Base-by-base conservation (phyloP, 2,113 vertebrate genomes). In the Cryptoleucopteryx plumbea region DNA sequence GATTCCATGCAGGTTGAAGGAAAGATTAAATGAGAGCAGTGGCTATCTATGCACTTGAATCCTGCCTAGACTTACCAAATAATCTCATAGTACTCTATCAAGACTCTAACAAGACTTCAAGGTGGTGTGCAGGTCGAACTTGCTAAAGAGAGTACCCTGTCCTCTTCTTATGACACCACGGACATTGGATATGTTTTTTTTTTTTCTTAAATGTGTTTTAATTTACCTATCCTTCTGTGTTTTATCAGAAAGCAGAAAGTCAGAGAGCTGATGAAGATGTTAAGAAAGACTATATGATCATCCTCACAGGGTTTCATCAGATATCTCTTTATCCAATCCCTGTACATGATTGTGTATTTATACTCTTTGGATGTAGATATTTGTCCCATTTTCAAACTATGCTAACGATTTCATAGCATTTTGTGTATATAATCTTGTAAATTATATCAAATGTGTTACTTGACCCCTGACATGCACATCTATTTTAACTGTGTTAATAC, bases 91-190 rank as follows among this genome's bases (percentile, higher is more conserved):
- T 45, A 34, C 63, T 52, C 84, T 62, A 13, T 29, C 11, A 34
- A 75, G 38, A 58, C 31, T 83, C 55, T 50, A 53, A 71, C 23
- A 67, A 56, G 47, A 18, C 23, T 93, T 85, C 47, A 42, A 14
- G 11, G 17, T 89, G 0, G 1, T 62, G 26, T 47, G 27, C 32
- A 70, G 45, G 45, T 82, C 0, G 0, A 84, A 77, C 27, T 10
- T 58, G 21, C 38, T 78, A 27, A 68, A 87, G 22, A 70, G 36
- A 5, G 42, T 66, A 43, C 42, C 4, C 18, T 84, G 23, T 78
- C 40, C 13, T 81, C 16, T 65, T 83, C 48, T 67, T 48, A 31
- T 58, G 47, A 70, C 25, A 55, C 20, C 11, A 26, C 18, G 23
- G 52, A 66, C 25, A 7, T 29, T 45, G 56, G n/a, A 43, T 43